Percentiles rank a stretch among this genome's conserved stretches.
Evolutionary conservation across 2,113 vertebrate species (phyloP).

Genomic region (Blennius ocellaris): DNA sequence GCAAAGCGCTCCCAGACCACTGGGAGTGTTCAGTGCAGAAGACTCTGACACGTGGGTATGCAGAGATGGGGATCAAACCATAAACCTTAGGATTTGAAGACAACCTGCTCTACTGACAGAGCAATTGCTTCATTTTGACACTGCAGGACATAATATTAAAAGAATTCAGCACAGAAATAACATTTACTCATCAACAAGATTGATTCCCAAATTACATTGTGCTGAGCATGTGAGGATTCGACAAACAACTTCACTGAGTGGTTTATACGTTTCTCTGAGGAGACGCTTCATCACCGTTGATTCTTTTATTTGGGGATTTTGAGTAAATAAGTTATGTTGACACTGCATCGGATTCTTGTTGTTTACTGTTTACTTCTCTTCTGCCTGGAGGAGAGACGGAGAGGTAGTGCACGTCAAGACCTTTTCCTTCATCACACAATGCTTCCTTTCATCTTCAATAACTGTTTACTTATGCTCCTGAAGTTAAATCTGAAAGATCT

Average conservation of each 20-base stretch:
- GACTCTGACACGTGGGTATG: too few species aligned
- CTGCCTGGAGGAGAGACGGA: constrained; percentile 47
- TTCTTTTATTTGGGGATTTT: constrained; percentile 45
- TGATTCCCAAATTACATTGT: too few species aligned
- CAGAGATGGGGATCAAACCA: too few species aligned
- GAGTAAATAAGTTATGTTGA: constrained; percentile 41
- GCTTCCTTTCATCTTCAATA: constrained; percentile 42
- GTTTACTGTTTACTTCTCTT: constrained; percentile 57
- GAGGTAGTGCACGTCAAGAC: constrained; percentile 38
- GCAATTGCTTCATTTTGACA: too few species aligned
- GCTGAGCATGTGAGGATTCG: too few species aligned
- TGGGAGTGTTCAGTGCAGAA: too few species aligned
- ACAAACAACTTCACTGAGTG: constrained; percentile 7
- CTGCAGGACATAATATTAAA: too few species aligned
- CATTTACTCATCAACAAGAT: too few species aligned
- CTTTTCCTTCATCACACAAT: constrained; percentile 11
- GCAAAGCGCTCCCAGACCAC: too few species aligned
- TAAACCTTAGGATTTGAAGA: too few species aligned
- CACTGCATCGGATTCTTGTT: constrained; percentile 42
- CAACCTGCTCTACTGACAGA: too few species aligned
- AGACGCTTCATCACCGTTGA: constrained; percentile 42
- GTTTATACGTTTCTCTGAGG: constrained; percentile 18
- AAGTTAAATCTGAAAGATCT: constrained; percentile 56
- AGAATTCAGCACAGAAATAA: too few species aligned
- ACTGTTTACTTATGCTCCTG: constrained; percentile 52